A percentile compares a stretch with the other conserved stretches of the same genome.
Conservation (phyloP, 2,888 invertebrate genomes). For the Lithophane ornitopus region DNA sequence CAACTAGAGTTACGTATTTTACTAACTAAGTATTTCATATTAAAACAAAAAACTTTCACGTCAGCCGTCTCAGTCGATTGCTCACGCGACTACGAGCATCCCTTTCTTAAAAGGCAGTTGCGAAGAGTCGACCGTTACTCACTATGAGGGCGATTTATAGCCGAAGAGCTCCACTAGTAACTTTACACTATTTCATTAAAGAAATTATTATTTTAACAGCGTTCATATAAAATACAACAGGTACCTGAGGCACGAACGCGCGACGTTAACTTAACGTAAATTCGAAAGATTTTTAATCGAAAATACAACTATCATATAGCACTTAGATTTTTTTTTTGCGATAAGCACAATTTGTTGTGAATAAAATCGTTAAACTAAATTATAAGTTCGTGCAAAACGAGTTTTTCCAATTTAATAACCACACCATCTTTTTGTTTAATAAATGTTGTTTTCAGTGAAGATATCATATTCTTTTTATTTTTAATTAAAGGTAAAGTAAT, state of each 20-base stretch:
- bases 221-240: neutral
- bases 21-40: neutral
- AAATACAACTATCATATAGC: too few species aligned
- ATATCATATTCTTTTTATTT: too few species aligned
- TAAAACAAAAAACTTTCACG: slow-evolving; percentile 25
- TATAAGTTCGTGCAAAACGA: too few species aligned
- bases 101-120: slow-evolving; percentile 80
- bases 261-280: neutral
- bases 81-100: slow-evolving; percentile 71
- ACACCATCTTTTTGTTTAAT: too few species aligned
- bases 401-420: too few species aligned
- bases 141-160: slow-evolving; percentile 47
- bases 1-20: neutral
- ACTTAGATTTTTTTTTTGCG: too few species aligned
- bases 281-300: neutral
- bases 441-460: too few species aligned
- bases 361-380: too few species aligned
- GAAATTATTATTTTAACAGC: neutral
- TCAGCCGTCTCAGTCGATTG: slow-evolving; percentile 67
- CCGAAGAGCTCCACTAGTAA: neutral
- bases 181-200: slow-evolving; percentile 14
- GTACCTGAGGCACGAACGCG: neutral
- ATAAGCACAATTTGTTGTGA: too few species aligned
- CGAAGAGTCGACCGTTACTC: slow-evolving; percentile 73
- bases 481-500: too few species aligned